Evolutionary conservation across 2,888 invertebrate species (phyloP).

Genomic region (Cantharis nigra): DNA sequence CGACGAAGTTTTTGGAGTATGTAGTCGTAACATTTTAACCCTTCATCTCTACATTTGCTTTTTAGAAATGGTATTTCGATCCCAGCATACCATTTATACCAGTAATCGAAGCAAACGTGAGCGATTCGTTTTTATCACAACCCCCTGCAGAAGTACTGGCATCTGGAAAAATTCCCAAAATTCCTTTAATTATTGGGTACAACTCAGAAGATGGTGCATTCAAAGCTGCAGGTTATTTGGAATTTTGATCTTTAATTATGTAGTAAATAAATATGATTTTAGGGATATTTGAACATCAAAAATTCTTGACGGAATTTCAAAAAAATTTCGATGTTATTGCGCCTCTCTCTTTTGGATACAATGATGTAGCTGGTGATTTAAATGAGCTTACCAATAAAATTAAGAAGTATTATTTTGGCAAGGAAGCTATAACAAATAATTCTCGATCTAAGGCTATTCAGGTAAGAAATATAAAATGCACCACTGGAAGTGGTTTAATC

Average conservation of each 20-base stretch:
- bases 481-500: background rate
- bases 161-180: constrained; percentile 54
- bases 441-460: background rate
- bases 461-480: background rate
- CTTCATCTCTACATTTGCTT: background rate
- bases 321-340: constrained; percentile 53
- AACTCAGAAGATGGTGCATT: constrained; percentile 68
- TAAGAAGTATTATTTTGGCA: constrained; percentile 56
- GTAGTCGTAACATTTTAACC: background rate
- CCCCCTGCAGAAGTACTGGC: constrained; percentile 42
- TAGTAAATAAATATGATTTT: constrained; percentile 8
- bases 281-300: constrained; percentile 43
- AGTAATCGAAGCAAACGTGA: constrained; percentile 62
- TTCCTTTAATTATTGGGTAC: constrained; percentile 72
- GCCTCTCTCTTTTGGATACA: constrained; percentile 54
- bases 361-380: constrained; percentile 45
- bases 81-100: constrained; percentile 4
- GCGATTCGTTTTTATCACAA: constrained; percentile 1
- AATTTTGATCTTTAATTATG: background rate
- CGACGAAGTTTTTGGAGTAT: background rate
- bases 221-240: constrained; percentile 11
- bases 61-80: constrained; percentile 3
- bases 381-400: constrained; percentile 47
- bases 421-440: constrained; percentile 48
- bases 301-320: constrained; percentile 51